Conservation (phyloP, 2,888 invertebrate species). For the Caenorhabditis becei region DNA sequence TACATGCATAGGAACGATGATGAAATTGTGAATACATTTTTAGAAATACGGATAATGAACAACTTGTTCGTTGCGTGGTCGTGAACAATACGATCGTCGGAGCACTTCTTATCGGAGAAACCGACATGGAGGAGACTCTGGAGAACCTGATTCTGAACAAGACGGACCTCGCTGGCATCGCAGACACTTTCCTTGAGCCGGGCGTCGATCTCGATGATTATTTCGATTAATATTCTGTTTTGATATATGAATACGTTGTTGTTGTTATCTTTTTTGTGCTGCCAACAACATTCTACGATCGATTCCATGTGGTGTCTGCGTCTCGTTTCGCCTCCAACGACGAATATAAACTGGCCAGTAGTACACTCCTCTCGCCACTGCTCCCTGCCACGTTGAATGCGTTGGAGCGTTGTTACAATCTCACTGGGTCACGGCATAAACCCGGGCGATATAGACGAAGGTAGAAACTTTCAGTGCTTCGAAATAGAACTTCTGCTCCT, state of each 20-base stretch:
- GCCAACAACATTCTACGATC: neutral
- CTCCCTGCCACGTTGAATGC: conserved; percentile 29
- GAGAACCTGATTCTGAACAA: conserved; percentile 89
- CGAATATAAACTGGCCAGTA: neutral
- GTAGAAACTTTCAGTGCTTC: conserved; percentile 4
- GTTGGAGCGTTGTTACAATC: conserved; percentile 52
- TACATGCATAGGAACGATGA: neutral
- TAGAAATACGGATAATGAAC: conserved; percentile 75
- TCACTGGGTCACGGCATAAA: conserved; percentile 33
- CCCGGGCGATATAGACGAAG: conserved; percentile 8
- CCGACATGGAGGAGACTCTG: conserved; percentile 91
- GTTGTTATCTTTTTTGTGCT: neutral
- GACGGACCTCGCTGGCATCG: conserved; percentile 90
- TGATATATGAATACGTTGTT: neutral
- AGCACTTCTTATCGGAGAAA: conserved; percentile 95
- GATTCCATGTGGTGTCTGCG: neutral
- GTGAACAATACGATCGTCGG: conserved; percentile 91
- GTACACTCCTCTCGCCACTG: neutral
- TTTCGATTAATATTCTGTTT: conserved; percentile 88
- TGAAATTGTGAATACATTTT: conserved; percentile 26
- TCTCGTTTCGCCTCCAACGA: conserved; percentile 2
- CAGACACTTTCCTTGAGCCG: conserved; percentile 94
- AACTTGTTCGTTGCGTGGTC: conserved; percentile 90
- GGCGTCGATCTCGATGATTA: conserved; percentile 98
- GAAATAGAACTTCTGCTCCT: neutral